These are phyloP conservation scores for Tricholaema leucomelas DNA, from an alignment of 2,113 vertebrate species.

Conservation along the genomic window DNA sequence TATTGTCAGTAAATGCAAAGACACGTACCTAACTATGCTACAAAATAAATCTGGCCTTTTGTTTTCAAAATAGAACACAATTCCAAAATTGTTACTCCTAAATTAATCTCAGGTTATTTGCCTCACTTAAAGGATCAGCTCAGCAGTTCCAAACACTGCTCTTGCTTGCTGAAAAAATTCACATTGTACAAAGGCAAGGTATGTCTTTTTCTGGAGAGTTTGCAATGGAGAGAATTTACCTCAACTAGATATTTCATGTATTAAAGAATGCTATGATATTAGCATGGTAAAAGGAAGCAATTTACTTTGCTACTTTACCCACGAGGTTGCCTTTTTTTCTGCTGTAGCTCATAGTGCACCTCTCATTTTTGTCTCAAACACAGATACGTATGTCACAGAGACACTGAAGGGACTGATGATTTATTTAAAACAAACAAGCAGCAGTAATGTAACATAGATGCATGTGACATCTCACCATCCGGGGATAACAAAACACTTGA, in stretches of 20 bases:
- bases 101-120: not conserved
- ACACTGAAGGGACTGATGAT: not conserved
- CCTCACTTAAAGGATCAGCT: not conserved
- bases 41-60: not conserved
- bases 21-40: not conserved
- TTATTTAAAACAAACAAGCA: conserved; percentile 20
- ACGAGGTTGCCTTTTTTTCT: not conserved
- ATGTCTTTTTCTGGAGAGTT: not conserved
- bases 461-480: not conserved
- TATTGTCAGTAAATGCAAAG: not conserved
- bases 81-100: not conserved
- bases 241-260: not conserved
- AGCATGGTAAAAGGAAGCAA: not conserved
- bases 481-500: not conserved
- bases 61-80: not conserved
- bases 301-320: not conserved
- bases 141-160: not conserved
- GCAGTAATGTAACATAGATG: not conserved
- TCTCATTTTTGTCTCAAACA: not conserved
- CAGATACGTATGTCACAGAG: not conserved
- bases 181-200: not conserved
- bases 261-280: not conserved
- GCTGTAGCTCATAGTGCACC: accelerated
- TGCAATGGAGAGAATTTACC: not conserved
- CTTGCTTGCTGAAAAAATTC: not conserved